These are phyloP conservation scores for Patiria pectinifera DNA, from an alignment of 53 echinoderm and acorn worm species.

Conservation along the genomic window DNA sequence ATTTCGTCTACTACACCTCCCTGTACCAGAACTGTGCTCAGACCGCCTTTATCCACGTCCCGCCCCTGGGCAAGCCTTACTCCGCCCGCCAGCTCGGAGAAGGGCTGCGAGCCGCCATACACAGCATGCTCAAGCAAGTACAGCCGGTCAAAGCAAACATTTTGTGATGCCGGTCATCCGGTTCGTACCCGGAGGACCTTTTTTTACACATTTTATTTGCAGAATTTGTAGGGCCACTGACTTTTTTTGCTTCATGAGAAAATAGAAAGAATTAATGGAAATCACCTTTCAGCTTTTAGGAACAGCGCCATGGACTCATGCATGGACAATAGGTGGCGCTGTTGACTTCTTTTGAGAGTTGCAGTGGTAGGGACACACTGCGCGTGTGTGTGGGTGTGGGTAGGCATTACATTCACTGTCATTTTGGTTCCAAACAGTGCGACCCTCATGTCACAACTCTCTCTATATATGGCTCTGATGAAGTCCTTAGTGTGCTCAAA, in stretches of 20 bases:
- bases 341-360: too few relatives aligned
- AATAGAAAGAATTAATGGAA: too few relatives aligned
- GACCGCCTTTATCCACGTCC: conserved; percentile 93
- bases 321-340: too few relatives aligned
- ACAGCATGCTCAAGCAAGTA: conserved; percentile 84
- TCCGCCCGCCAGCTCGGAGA: conserved; percentile 82
- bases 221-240: not conserved
- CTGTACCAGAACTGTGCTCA: conserved; percentile 82
- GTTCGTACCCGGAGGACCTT: conserved; percentile 13
- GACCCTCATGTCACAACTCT: too few relatives aligned
- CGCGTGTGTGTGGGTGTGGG: too few relatives aligned
- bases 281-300: too few relatives aligned
- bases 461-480: too few relatives aligned
- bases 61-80: conserved; percentile 93
- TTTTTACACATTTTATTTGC: not conserved
- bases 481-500: too few relatives aligned
- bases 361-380: too few relatives aligned
- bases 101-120: conserved; percentile 76
- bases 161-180: conserved; percentile 53
- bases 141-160: not conserved
- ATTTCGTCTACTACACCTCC: conserved; percentile 91
- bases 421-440: too few relatives aligned
- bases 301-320: too few relatives aligned
- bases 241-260: not conserved
- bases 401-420: too few relatives aligned